phyloP scores from a whole-genome alignment of 1,140 invertebrate species.

The Heliconius himera region DNA sequence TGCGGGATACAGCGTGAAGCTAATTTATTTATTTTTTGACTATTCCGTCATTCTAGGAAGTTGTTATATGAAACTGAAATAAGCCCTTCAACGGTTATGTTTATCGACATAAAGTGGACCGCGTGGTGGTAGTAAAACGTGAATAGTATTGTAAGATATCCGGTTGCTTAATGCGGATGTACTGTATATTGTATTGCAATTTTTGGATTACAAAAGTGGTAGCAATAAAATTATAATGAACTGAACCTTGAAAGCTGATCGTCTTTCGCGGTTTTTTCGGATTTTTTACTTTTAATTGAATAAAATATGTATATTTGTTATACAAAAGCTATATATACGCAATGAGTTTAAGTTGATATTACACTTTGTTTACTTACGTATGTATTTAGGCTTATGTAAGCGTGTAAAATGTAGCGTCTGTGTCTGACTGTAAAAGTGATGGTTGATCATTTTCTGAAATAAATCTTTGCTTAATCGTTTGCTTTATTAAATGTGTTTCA shows the following conservation, averaged over 20 bases:
- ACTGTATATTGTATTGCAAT: neutral
- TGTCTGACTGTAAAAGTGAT: too few relatives aligned
- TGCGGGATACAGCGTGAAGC: too few relatives aligned
- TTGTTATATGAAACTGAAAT: conserved; percentile 32
- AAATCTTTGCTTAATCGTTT: too few relatives aligned
- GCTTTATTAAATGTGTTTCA: too few relatives aligned
- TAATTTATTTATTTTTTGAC: too few relatives aligned
- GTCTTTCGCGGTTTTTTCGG: neutral
- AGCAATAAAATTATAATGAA: neutral
- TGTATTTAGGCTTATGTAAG: too few relatives aligned
- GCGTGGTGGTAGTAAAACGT: conserved; percentile 38
- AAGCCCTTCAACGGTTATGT: conserved; percentile 32
- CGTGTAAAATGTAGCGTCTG: too few relatives aligned
- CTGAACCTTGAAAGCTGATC: neutral
- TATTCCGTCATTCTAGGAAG: too few relatives aligned
- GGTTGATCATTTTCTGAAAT: too few relatives aligned
- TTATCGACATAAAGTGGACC: conserved; percentile 31
- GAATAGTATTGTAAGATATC: conserved; percentile 22
- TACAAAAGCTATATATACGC: too few relatives aligned
- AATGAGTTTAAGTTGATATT: neutral
- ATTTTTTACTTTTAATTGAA: neutral
- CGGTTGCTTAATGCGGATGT: neutral
- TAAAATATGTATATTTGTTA: too few relatives aligned
- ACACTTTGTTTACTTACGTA: too few relatives aligned
- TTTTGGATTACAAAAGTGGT: neutral